These are phyloP conservation scores for Melitaea cinxia DNA, from an alignment of 1,140 invertebrate species.

Conservation along the genomic window DNA sequence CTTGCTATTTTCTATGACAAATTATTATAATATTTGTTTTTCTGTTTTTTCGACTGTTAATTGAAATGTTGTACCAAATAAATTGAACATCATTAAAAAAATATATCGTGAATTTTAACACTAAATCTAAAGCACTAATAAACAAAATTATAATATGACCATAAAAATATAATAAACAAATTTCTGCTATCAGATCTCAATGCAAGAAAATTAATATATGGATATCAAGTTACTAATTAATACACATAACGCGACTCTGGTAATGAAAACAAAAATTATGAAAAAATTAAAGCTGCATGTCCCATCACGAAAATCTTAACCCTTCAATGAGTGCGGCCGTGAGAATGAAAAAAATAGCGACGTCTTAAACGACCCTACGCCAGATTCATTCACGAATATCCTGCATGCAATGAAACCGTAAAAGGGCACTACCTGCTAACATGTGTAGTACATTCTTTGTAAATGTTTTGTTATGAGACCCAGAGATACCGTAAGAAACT, in stretches of 20 bases:
- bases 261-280: background rate
- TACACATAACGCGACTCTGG: slow-evolving; percentile 10
- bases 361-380: slow-evolving; percentile 47
- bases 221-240: slow-evolving; percentile 13
- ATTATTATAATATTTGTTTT: no score
- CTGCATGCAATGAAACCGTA: slow-evolving; percentile 74
- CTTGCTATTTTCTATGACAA: background rate
- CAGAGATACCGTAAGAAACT: slow-evolving; percentile 33
- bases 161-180: background rate
- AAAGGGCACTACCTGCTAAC: slow-evolving; percentile 67
- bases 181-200: background rate
- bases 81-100: no score
- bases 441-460: slow-evolving; percentile 46
- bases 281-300: slow-evolving; percentile 35
- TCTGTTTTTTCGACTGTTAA: background rate
- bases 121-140: no score
- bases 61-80: no score
- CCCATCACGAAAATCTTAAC: slow-evolving; percentile 50
- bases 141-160: no score
- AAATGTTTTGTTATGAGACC: slow-evolving; percentile 44
- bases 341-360: slow-evolving; percentile 54
- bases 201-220: background rate
- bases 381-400: slow-evolving; percentile 73
- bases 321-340: slow-evolving; percentile 55
- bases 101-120: no score